phyloP scores from a whole-genome alignment of 2,797 vertebrate species.

The Myotis findleyi region DNA sequence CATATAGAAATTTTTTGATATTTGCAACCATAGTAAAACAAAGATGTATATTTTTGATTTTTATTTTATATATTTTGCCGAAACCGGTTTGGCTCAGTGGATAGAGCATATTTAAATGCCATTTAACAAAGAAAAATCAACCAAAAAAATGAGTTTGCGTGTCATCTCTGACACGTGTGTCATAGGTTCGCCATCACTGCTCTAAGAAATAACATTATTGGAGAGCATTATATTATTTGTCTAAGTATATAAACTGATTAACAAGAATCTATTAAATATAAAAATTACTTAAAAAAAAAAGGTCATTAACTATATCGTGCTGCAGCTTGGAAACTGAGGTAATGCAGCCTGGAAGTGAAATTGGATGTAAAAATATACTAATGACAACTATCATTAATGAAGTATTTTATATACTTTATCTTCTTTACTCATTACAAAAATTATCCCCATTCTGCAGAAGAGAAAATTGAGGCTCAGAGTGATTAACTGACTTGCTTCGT shows the following conservation, averaged over 20 bases:
- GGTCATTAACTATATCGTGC: not conserved
- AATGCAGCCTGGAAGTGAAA: constrained; percentile 6
- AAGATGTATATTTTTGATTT: too few relatives aligned
- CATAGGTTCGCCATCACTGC: too few relatives aligned
- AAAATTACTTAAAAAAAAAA: constrained; percentile 4
- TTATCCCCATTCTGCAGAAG: not conserved
- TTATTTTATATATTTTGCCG: too few relatives aligned
- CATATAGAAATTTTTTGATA: too few relatives aligned
- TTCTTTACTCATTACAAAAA: constrained; percentile 15
- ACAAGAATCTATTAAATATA: not conserved
- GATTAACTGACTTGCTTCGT: not conserved
- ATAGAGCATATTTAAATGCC: too few relatives aligned
- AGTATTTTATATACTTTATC: not conserved
- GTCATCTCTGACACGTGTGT: too few relatives aligned
- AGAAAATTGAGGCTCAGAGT: not conserved
- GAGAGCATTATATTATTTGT: not conserved
- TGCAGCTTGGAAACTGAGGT: not conserved
- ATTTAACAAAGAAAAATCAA: too few relatives aligned
- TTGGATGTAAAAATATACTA: not conserved
- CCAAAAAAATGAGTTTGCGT: too few relatives aligned
- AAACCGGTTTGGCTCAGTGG: too few relatives aligned
- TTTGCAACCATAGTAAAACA: too few relatives aligned
- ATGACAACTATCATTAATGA: not conserved
- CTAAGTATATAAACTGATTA: not conserved
- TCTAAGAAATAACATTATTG: constrained; percentile 32